Conservation (phyloP, 2,113 vertebrate species). For the Fregetta grallaria region DNA sequence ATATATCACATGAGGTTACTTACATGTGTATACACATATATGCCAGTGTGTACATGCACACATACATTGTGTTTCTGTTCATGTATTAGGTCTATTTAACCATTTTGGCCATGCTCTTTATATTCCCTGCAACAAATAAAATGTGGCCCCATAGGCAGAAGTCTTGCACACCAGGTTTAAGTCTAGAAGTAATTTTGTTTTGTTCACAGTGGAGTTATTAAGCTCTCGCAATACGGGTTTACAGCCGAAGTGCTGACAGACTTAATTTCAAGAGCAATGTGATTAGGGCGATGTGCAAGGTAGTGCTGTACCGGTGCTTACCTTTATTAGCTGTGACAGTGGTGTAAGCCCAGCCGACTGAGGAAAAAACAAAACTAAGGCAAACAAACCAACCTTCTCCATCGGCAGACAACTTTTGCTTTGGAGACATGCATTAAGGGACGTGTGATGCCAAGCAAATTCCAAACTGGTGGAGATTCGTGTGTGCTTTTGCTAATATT, state of each 20-base stretch:
- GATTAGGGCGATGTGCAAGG: conserved; percentile 30
- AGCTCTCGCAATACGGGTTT: conserved; percentile 38
- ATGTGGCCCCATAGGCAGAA: neutral
- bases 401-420: neutral
- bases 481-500: conserved; percentile 40
- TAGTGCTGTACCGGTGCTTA: neutral
- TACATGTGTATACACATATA: accelerated
- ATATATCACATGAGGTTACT: neutral
- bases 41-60: too few species aligned
- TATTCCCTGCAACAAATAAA: neutral
- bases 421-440: neutral
- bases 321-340: conserved; percentile 63
- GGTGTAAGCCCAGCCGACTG: neutral
- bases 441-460: neutral
- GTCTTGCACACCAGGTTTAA: conserved; percentile 27
- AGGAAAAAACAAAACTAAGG: neutral
- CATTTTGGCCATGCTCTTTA: neutral
- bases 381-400: neutral
- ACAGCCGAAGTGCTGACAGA: conserved; percentile 43
- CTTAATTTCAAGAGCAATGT: conserved; percentile 23
- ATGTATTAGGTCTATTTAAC: neutral
- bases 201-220: conserved; percentile 68
- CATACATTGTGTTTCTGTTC: accelerated
- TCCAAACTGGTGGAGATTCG: neutral
- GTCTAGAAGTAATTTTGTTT: conserved; percentile 74